Conservation (phyloP, 2,888 invertebrate species). For the Chymomyza fuscimana region DNA sequence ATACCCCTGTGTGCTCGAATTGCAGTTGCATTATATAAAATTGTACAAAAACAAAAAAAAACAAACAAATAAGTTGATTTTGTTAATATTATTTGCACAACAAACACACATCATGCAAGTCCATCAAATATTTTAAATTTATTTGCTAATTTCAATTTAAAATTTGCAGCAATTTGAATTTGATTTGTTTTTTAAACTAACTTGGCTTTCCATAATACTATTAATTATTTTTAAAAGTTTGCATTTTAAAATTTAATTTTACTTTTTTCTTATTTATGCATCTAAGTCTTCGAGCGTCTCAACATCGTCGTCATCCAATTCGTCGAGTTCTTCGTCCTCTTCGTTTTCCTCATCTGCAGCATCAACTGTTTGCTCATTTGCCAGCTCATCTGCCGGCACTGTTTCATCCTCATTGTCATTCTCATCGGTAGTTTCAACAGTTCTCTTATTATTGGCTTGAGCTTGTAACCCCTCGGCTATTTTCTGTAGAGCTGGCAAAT, state of each 20-base stretch:
- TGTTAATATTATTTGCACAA: conserved; percentile 14
- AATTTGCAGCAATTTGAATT: conserved; percentile 35
- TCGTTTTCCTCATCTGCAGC: conserved; percentile 25
- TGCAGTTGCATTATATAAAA: background rate
- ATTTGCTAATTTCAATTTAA: conserved; percentile 46
- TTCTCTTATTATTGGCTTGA: conserved; percentile 13
- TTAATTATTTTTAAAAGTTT: conserved; percentile 19
- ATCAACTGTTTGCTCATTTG: conserved; percentile 26
- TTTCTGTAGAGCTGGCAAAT: conserved; percentile 60
- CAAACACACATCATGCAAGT: no score
- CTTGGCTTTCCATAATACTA: conserved; percentile 45
- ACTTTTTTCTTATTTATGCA: conserved; percentile 27
- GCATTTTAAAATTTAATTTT: conserved; percentile 34
- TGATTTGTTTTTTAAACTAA: conserved; percentile 51
- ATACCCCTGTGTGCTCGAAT: background rate
- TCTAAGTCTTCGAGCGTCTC: conserved; percentile 32
- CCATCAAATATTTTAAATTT: conserved; percentile 32
- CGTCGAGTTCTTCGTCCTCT: conserved; percentile 40
- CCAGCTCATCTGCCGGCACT: conserved; percentile 16
- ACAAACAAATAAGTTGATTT: conserved; percentile 7
- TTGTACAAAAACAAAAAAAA: conserved; percentile 35
- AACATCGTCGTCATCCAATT: conserved; percentile 24
- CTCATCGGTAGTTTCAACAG: conserved; percentile 36
- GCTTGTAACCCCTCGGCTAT: conserved; percentile 49
- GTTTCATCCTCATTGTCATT: conserved; percentile 35